Evolutionary conservation across 2,113 vertebrate species (phyloP).

Genomic region (Gnathonemus echidnorhynchus): DNA sequence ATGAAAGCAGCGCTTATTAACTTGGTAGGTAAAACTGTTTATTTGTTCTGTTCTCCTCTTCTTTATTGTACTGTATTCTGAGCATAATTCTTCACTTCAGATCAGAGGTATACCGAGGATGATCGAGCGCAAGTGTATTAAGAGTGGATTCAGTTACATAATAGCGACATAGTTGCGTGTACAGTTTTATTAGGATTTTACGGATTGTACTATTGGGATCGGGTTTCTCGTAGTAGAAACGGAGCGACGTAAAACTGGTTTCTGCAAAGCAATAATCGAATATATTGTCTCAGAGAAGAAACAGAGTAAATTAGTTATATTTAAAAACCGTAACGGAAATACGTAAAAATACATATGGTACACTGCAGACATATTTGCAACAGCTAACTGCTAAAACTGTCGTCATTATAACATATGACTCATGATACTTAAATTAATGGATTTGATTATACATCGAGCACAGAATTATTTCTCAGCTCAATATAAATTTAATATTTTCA

Average conservation of each 20-base stretch:
- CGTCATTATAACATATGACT: not conserved
- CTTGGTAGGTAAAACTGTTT: slow-evolving; percentile 46
- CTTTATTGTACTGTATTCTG: slow-evolving; percentile 1
- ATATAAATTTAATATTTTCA: not conserved
- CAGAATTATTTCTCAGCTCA: not conserved
- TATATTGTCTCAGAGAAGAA: not conserved
- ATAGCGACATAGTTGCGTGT: slow-evolving; percentile 40
- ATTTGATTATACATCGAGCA: not conserved
- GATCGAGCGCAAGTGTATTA: slow-evolving; percentile 11
- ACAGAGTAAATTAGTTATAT: not conserved
- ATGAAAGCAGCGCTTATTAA: slow-evolving; percentile 47
- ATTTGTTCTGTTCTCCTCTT: not conserved
- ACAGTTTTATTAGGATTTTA: slow-evolving; percentile 31
- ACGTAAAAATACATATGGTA: not conserved
- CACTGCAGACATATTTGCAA: slow-evolving; percentile 6
- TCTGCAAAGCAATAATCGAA: slow-evolving; percentile 3
- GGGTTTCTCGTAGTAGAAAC: slow-evolving; percentile 16
- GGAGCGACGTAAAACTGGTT: not conserved
- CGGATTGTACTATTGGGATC: not conserved
- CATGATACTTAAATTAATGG: not conserved
- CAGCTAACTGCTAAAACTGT: slow-evolving; percentile 17
- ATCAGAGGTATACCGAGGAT: not conserved
- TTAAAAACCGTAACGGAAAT: not conserved
- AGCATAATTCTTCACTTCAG: not conserved
- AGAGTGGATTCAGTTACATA: slow-evolving; percentile 57